A percentile compares a stretch with the other conserved stretches of the same genome.
Evolutionary conservation across 2,888 invertebrate species (phyloP).

Genomic region (Ryuthela nishihirai): DNA sequence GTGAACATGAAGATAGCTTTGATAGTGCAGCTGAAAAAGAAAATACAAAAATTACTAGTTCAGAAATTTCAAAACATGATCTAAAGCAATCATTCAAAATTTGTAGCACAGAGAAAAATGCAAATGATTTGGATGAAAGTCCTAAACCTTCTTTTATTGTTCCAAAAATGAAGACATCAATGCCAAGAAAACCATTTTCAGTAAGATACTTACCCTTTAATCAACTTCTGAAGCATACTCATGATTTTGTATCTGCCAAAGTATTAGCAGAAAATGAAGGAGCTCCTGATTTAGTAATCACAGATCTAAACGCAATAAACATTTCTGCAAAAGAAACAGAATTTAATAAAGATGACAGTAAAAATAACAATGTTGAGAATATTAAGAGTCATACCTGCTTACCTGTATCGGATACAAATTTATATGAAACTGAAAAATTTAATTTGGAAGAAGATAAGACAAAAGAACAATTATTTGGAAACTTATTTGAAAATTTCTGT

Average conservation of each 20-base stretch:
- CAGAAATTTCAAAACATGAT: too few relatives aligned
- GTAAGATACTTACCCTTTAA: slow-evolving; percentile 19
- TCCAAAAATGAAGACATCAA: slow-evolving; percentile 12
- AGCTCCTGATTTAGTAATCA: background rate
- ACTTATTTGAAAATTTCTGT: too few relatives aligned
- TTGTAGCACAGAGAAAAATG: slow-evolving; percentile 20
- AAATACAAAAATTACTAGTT: too few relatives aligned
- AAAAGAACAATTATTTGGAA: too few relatives aligned
- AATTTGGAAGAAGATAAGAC: too few relatives aligned
- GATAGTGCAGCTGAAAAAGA: too few relatives aligned
- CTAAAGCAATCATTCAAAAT: too few relatives aligned
- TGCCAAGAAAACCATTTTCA: slow-evolving; percentile 1
- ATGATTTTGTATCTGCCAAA: background rate
- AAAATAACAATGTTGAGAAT: too few relatives aligned
- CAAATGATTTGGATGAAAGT: background rate
- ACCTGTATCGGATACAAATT: too few relatives aligned
- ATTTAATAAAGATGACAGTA: too few relatives aligned
- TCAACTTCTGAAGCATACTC: background rate
- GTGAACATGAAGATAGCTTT: background rate
- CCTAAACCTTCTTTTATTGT: slow-evolving; percentile 26
- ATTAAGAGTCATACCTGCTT: too few relatives aligned
- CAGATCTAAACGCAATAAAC: background rate
- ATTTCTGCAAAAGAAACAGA: background rate
- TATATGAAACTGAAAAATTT: too few relatives aligned
- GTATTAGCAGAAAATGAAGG: background rate